Evolutionary conservation across 2,797 vertebrate genomes (phyloP).

Genomic region (Melanotaenia maccullochi): DNA sequence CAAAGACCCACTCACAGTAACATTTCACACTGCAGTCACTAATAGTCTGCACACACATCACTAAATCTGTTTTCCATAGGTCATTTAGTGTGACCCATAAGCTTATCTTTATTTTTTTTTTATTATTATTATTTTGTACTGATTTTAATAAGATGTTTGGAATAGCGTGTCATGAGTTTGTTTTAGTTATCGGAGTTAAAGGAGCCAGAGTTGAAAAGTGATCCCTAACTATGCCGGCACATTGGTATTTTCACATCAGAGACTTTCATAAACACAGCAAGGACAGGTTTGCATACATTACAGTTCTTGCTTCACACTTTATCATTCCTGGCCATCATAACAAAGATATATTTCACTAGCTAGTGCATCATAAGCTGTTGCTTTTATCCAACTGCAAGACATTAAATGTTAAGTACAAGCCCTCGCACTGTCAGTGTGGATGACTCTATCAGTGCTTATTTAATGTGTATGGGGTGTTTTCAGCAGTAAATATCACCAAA

Average conservation of each 20-base stretch:
- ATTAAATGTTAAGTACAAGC: conserved; percentile 42
- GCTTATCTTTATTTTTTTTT: conserved; percentile 15
- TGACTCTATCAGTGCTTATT: conserved; percentile 69
- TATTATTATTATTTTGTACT: conserved; percentile 6
- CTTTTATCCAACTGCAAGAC: conserved; percentile 43
- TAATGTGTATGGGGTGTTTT: conserved; percentile 64
- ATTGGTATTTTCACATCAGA: conserved; percentile 57
- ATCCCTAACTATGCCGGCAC: conserved; percentile 27
- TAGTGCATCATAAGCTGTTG: conserved; percentile 57
- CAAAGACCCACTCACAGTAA: conserved; percentile 39
- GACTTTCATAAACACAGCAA: conserved; percentile 51
- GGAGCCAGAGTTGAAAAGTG: conserved; percentile 46
- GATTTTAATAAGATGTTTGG: conserved; percentile 37
- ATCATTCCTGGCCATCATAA: conserved; percentile 57
- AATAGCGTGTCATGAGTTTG: conserved; percentile 29
- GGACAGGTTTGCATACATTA: conserved; percentile 64
- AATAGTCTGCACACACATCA: conserved; percentile 38
- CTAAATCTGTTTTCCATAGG: conserved; percentile 39
- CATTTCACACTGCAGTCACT: conserved; percentile 50
- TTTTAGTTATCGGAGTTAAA: conserved; percentile 43
- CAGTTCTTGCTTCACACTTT: conserved; percentile 29
- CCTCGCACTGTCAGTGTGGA: conserved; percentile 56
- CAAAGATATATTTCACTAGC: conserved; percentile 40
- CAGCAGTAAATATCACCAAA: conserved; percentile 68
- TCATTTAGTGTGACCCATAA: conserved; percentile 39